Conservation (phyloP, 2,888 invertebrate genomes). For the Cryptocephalus moraei region DNA sequence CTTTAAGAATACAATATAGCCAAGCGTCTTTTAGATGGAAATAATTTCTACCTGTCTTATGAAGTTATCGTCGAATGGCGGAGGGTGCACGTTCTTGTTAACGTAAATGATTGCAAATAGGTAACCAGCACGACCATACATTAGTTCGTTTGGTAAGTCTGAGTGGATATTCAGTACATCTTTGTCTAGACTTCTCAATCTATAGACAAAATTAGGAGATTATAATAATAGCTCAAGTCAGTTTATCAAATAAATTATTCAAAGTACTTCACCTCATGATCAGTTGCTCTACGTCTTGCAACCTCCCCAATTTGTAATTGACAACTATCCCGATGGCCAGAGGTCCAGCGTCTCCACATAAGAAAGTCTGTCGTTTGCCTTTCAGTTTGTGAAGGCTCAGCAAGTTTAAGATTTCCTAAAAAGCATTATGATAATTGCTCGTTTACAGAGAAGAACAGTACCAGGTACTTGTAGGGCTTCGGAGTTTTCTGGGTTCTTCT, state of each 20-base stretch:
- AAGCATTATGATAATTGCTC: conserved; percentile 2
- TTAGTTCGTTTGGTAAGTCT: conserved; percentile 65
- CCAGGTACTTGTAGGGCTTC: conserved; percentile 10
- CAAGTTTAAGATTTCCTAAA: conserved; percentile 29
- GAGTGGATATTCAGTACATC: conserved; percentile 43
- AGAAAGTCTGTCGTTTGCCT: conserved; percentile 48
- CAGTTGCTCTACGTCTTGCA: conserved; percentile 42
- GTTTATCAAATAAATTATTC: too few relatives aligned
- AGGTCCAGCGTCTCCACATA: conserved; percentile 60
- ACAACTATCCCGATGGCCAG: conserved; percentile 51
- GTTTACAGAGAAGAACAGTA: not conserved
- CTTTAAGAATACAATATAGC: too few relatives aligned
- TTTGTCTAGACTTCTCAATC: conserved; percentile 37
- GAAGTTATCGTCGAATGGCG: conserved; percentile 46
- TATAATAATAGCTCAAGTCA: not conserved
- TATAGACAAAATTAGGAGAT: conserved; percentile 8
- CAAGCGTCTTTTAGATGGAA: not conserved
- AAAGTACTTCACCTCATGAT: conserved; percentile 29
- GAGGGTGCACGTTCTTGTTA: conserved; percentile 51
- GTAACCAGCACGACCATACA: conserved; percentile 80
- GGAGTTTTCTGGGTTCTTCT: conserved; percentile 29
- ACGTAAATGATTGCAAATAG: conserved; percentile 68
- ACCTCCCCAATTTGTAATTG: conserved; percentile 44
- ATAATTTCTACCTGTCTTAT: conserved; percentile 47
- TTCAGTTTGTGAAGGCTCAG: conserved; percentile 40